Base-by-base conservation (phyloP, 2,797 vertebrate genomes). In the Bovichtus variegatus region DNA sequence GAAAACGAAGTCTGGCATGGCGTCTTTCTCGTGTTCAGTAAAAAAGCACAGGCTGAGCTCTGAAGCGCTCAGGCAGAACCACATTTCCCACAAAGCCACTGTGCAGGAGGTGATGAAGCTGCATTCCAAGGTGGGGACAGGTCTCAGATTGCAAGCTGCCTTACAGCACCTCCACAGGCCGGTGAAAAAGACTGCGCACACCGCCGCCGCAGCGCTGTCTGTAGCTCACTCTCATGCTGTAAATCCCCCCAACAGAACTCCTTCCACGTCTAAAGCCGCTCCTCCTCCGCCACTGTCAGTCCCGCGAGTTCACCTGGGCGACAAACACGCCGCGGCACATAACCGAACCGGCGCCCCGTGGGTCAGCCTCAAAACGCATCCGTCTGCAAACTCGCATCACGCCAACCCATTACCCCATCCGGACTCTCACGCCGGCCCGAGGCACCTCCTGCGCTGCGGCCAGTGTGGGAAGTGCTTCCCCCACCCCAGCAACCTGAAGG, bases 401-500 rank as follows among this genome's bases (percentile, higher is more conserved):
- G 29, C 59, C 58, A 19, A 61, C 55, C 29, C 90, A 6, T 40
- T 71, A 23, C 59, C 83, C 38, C 16, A 74, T 31, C 13, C 82
- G 15, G 79, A 91, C 74, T 81, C 81, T 8, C 76, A 75, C 1
- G 0, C 55, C 0, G 57, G 76, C 10, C 59, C 86, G 69, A 86
- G 87, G 36, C 85, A 89, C 62, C 67, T 90, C 7, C 82, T 91
- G 69, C 90, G 90, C 74, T 96, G 95, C 55, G 83, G 85, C 34
- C 93, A 95, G 79, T 96, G 95, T 2, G 94, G 93, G 21, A 95
- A 94, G 71, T 93, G 91, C 62, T 96, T 96, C 18, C 94, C 95
- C 3, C 94, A 96, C 71, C 93, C 94, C 64, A 95, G 95, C 81
- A 95, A 95, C 87, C 88, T 96, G 41, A 94, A 94, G 53, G 93